A percentile compares a stretch with the other conserved stretches of the same genome.
Evolutionary conservation across 2,113 vertebrate species (phyloP).

Genomic region (Mionectes macconnelli): DNA sequence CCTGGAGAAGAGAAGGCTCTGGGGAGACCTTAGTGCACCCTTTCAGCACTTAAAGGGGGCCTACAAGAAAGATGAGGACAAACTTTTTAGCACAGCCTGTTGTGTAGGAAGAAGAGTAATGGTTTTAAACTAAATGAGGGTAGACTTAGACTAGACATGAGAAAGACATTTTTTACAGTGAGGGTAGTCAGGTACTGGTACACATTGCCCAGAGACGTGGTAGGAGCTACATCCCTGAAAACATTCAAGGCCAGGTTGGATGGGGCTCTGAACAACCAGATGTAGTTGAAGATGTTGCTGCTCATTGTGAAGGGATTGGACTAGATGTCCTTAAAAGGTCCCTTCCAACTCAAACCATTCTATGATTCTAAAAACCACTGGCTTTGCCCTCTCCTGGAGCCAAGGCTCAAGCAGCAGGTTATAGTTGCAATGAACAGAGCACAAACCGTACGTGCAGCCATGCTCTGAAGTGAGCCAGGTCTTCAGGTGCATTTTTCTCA

Average conservation of each 20-base stretch:
- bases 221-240: neutral
- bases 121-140: neutral
- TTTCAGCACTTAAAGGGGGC: neutral
- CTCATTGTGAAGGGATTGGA: too few relatives aligned
- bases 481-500: neutral
- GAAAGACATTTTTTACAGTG: neutral
- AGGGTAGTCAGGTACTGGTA: neutral
- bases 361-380: neutral
- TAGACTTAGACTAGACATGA: neutral
- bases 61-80: neutral
- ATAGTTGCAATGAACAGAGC: neutral
- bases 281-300: neutral
- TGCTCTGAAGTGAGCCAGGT: fast-evolving
- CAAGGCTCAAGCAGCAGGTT: neutral
- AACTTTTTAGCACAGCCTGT: neutral
- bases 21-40: neutral
- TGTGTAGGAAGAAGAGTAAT: neutral
- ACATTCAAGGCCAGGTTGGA: neutral
- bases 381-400: neutral
- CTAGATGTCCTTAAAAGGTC: neutral
- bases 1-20: neutral
- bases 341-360: neutral
- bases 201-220: neutral
- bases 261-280: neutral
- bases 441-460: neutral